Evolutionary conservation across 2,113 vertebrate genomes (phyloP).

Genomic region (Amphiprion ocellaris): DNA sequence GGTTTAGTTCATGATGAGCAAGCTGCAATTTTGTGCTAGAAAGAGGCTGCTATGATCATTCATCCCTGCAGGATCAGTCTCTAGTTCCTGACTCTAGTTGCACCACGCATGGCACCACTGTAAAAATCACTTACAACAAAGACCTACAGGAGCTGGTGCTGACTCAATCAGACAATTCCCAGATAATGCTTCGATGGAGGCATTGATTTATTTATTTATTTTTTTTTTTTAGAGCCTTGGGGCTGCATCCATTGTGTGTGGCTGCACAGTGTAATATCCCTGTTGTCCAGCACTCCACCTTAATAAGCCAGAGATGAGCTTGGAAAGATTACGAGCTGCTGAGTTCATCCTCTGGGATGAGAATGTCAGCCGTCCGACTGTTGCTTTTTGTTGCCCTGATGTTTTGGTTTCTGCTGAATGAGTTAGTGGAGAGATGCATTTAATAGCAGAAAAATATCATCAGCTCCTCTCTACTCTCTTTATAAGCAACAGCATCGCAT

Average conservation of each 20-base stretch:
- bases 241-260: constrained; percentile 28
- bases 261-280: constrained; percentile 21
- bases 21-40: not conserved
- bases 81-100: not conserved
- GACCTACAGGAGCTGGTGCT: constrained; percentile 6
- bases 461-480: not conserved
- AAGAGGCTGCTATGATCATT: not conserved
- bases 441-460: not conserved
- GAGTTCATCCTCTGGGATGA: constrained; percentile 25
- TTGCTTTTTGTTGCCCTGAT: constrained; percentile 1
- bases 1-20: not conserved
- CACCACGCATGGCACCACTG: not conserved
- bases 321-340: constrained; percentile 18
- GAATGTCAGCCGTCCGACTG: not conserved
- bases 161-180: constrained; percentile 30
- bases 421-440: constrained; percentile 7
- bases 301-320: constrained; percentile 46
- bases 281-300: constrained; percentile 13
- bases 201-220: constrained; percentile 29
- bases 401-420: constrained; percentile 1
- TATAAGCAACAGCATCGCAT: not conserved
- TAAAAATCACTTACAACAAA: constrained; percentile 34
- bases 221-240: not conserved
- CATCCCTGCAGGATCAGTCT: not conserved
- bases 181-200: constrained; percentile 25